phyloP scores from a whole-genome alignment of 2,113 vertebrate genomes.

The Oceanodroma tethys region DNA sequence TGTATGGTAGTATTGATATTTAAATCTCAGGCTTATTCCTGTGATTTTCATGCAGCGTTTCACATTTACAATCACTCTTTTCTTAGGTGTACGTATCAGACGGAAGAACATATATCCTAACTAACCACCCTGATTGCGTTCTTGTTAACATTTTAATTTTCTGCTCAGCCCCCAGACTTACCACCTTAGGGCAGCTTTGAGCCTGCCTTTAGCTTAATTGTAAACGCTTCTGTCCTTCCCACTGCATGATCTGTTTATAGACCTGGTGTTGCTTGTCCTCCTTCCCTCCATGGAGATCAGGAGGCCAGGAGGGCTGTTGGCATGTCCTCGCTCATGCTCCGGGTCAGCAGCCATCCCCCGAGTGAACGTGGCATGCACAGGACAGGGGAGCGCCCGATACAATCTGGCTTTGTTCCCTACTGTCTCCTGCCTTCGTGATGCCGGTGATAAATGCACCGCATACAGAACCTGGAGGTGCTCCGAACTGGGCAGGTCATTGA shows the following conservation, averaged over 20 bases:
- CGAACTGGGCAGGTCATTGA: neutral
- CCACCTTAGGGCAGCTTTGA: neutral
- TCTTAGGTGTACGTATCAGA: neutral
- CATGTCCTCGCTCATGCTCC: fast-evolving
- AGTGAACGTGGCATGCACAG: fast-evolving
- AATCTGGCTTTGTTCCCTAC: neutral
- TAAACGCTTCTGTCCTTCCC: neutral
- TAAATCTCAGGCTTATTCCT: neutral
- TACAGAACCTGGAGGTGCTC: neutral
- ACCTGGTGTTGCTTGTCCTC: neutral
- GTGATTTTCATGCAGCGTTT: neutral
- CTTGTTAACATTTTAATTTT: neutral
- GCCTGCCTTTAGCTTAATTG: neutral
- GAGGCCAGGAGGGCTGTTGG: neutral
- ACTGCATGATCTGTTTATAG: neutral
- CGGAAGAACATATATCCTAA: neutral
- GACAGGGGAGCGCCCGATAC: fast-evolving
- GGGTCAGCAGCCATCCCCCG: neutral
- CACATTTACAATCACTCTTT: neutral
- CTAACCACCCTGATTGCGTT: neutral
- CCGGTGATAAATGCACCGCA: neutral
- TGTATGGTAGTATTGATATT: neutral
- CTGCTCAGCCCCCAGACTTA: neutral
- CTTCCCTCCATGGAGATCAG: neutral
- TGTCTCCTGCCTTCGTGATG: neutral